A percentile compares a stretch with the other conserved stretches of the same genome.
Conservation (phyloP, 2,888 invertebrate species). For the Candidula unifasciata region DNA sequence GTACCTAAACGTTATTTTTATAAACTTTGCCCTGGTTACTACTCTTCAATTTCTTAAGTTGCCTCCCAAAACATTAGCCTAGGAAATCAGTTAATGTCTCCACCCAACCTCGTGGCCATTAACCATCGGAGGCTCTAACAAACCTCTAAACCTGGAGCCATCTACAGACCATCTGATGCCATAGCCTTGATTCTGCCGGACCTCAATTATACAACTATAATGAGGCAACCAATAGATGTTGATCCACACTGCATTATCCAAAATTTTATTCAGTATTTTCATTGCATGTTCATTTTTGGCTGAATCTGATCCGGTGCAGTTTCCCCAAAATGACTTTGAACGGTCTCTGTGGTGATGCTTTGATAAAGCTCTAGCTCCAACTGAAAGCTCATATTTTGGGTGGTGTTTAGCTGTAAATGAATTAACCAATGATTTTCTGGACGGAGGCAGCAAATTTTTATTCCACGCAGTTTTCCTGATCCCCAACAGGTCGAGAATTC, state of each 20-base stretch:
- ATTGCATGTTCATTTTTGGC: slow-evolving; percentile 75
- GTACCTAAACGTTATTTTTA: too few species aligned
- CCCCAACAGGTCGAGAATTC: slow-evolving; percentile 74
- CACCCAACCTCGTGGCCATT: slow-evolving; percentile 76
- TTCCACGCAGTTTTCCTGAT: slow-evolving; percentile 75
- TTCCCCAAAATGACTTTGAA: slow-evolving; percentile 75
- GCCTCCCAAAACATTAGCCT: too few species aligned
- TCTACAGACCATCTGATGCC: slow-evolving; percentile 76
- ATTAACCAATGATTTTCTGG: slow-evolving; percentile 63
- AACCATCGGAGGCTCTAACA: slow-evolving; percentile 77
- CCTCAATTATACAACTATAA: slow-evolving; percentile 58
- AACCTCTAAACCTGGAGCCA: slow-evolving; percentile 74
- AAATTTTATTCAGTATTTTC: slow-evolving; percentile 66
- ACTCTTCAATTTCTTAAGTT: too few species aligned
- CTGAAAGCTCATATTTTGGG: slow-evolving; percentile 67
- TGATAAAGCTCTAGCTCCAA: slow-evolving; percentile 75
- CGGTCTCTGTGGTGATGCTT: slow-evolving; percentile 76
- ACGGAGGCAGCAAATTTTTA: slow-evolving; percentile 70
- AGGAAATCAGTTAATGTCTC: slow-evolving; percentile 63
- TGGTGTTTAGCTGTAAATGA: slow-evolving; percentile 72
- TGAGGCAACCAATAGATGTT: slow-evolving; percentile 77
- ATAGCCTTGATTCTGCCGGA: slow-evolving; percentile 65
- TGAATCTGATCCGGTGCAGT: slow-evolving; percentile 71
- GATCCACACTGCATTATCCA: slow-evolving; percentile 76
- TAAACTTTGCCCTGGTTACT: too few species aligned